phyloP scores from a whole-genome alignment of 2,113 vertebrate genomes.

The Rhabdomys dilectus region DNA sequence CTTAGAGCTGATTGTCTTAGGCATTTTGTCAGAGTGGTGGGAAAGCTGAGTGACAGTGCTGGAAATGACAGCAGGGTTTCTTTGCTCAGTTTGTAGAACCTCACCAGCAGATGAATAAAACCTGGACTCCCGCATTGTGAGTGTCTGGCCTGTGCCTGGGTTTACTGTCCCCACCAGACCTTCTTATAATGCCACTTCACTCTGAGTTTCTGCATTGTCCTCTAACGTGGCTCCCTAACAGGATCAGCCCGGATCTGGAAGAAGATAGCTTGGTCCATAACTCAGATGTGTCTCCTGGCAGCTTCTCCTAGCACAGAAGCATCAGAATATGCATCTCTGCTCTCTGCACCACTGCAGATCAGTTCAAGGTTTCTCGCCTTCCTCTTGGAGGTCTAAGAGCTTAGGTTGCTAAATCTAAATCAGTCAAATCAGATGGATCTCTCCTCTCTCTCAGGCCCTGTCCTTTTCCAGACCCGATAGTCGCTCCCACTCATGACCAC shows the following conservation, averaged over 20 bases:
- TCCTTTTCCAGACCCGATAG: background rate
- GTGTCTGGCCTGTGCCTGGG: background rate
- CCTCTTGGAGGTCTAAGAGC: conserved; percentile 66
- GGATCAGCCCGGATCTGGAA: background rate
- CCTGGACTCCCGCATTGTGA: background rate
- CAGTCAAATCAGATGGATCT: background rate
- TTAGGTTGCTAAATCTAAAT: conserved; percentile 34
- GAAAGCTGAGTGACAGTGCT: background rate
- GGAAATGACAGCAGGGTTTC: background rate
- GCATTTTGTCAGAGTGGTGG: background rate
- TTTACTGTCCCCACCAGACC: rapidly evolving
- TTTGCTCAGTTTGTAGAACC: background rate
- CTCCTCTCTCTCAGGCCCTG: background rate
- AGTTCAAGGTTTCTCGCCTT: conserved; percentile 47
- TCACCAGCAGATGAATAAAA: background rate
- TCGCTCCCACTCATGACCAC: background rate
- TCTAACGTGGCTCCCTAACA: background rate
- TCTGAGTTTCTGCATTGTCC: background rate
- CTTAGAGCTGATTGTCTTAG: background rate
- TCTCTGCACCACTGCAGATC: conserved; percentile 66
- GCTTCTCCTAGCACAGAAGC: conserved; percentile 37
- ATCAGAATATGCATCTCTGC: conserved; percentile 77
- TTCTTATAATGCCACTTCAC: background rate
- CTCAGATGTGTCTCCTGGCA: background rate
- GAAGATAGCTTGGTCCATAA: background rate